A percentile compares a stretch with the other conserved stretches of the same genome.
These are phyloP conservation scores for Acleris cristana DNA, from an alignment of 2,888 invertebrate species.

Conservation along the genomic window DNA sequence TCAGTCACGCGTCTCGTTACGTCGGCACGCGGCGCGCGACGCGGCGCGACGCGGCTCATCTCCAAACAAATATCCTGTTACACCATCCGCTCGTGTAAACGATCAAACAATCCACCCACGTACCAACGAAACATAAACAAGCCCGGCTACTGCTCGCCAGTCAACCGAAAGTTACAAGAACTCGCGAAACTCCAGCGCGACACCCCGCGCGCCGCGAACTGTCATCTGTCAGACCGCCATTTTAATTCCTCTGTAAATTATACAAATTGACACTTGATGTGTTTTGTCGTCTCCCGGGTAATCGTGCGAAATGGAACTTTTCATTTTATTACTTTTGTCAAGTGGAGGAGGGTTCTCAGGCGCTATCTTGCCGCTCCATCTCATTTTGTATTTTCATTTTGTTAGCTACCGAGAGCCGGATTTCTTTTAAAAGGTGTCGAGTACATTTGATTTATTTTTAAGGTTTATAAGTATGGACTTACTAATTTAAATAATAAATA, in stretches of 20 bases:
- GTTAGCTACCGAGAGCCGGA: slow-evolving; percentile 40
- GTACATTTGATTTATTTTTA: slow-evolving; percentile 28
- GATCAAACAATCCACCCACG: slow-evolving; percentile 43
- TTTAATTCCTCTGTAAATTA: slow-evolving; percentile 77
- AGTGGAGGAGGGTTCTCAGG: slow-evolving; percentile 52
- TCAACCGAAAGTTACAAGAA: slow-evolving; percentile 9
- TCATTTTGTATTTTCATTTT: slow-evolving; percentile 45
- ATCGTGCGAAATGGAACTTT: slow-evolving; percentile 69
- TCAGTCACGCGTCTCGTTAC: slow-evolving; percentile 75
- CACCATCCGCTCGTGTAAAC: slow-evolving; percentile 49
- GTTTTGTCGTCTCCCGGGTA: slow-evolving; percentile 78
- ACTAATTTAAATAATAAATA: slow-evolving; percentile 37
- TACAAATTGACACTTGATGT: slow-evolving; percentile 79
- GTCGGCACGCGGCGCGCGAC: slow-evolving; percentile 61
- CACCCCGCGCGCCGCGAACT: slow-evolving; percentile 56
- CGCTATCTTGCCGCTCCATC: slow-evolving; percentile 48
- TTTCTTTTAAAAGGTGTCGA: slow-evolving; percentile 31
- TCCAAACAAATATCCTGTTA: slow-evolving; percentile 68
- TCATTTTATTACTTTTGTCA: slow-evolving; percentile 67
- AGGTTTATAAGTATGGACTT: slow-evolving; percentile 20
- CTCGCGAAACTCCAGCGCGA: slow-evolving; percentile 42
- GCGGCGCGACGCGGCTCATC: slow-evolving; percentile 57
- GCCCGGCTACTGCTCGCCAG: background rate
- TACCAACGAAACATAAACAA: slow-evolving; percentile 8
- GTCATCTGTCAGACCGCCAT: slow-evolving; percentile 75